These are phyloP conservation scores for Macrotrachela quadricornifera DNA, from an alignment of 1,140 invertebrate genomes.

Conservation along the genomic window DNA sequence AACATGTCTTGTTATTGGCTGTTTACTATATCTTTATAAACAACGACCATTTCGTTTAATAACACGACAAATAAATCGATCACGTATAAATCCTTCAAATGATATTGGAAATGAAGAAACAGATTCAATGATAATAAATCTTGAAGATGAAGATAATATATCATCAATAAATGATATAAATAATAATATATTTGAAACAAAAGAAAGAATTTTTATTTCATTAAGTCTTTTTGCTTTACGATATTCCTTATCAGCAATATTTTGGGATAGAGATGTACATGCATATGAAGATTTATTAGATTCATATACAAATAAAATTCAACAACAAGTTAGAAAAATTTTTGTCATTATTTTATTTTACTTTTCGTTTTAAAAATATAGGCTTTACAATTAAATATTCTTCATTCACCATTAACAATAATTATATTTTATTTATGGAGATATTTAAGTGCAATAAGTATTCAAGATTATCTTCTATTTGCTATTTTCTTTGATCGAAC, in stretches of 20 bases:
- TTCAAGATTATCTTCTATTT: slow-evolving; percentile 1
- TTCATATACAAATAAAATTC: neutral
- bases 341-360: neutral
- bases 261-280: slow-evolving; percentile 3
- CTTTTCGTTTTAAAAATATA: too few relatives aligned
- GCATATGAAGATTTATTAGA: slow-evolving; percentile 1
- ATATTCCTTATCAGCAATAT: neutral
- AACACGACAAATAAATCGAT: too few relatives aligned
- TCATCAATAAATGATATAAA: too few relatives aligned
- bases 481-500: slow-evolving; percentile 1
- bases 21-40: slow-evolving; percentile 2
- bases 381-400: neutral
- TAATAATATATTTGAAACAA: too few relatives aligned
- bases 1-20: slow-evolving; percentile 11
- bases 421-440: slow-evolving; percentile 1
- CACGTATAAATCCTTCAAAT: too few relatives aligned
- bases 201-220: too few relatives aligned
- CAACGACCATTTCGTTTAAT: neutral
- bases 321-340: neutral
- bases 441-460: neutral
- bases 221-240: too few relatives aligned
- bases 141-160: too few relatives aligned
- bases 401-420: neutral
- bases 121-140: too few relatives aligned
- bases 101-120: too few relatives aligned